Evolutionary conservation across 37 sponge, comb jelly and placozoan species (phyloP).

Genomic region (Chondrilla cf. caribensis): DNA sequence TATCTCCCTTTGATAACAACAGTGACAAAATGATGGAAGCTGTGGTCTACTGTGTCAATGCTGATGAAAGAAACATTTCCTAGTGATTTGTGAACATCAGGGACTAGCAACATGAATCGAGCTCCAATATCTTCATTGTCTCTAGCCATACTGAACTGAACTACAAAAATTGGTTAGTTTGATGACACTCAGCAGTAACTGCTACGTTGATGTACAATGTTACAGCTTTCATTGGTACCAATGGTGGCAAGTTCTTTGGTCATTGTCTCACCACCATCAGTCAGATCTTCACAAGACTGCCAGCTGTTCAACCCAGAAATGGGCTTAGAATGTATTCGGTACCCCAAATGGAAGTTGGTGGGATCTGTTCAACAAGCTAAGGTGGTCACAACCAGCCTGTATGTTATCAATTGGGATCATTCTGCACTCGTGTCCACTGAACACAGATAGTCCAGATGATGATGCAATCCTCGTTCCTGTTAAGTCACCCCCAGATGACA

Average conservation of each 20-base stretch:
- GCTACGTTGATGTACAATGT: not conserved
- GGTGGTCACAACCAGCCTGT: not conserved
- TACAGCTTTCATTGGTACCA: not conserved
- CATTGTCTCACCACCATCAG: not conserved
- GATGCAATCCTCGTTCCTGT: conserved; percentile 1
- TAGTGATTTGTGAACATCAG: not conserved
- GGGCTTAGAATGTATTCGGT: not conserved
- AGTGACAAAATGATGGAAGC: conserved; percentile 14
- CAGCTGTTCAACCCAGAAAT: not conserved
- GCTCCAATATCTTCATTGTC: conserved; percentile 8
- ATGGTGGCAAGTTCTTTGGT: not conserved
- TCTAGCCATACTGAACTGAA: not conserved
- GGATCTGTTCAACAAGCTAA: conserved; percentile 23
- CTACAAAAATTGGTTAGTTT: not conserved
- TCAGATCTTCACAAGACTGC: not conserved
- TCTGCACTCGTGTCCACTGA: conserved; percentile 18
- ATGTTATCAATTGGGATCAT: not conserved
- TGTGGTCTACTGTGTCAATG: conserved; percentile 8
- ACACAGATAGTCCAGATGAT: not conserved
- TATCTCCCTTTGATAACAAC: not conserved
- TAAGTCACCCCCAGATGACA: not conserved
- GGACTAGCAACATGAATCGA: conserved; percentile 3
- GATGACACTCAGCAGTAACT: not conserved
- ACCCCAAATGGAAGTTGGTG: conserved; percentile 1
- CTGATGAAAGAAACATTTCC: conserved; percentile 2